Base-by-base conservation (phyloP, 2,113 vertebrate species). In the Fregetta grallaria region DNA sequence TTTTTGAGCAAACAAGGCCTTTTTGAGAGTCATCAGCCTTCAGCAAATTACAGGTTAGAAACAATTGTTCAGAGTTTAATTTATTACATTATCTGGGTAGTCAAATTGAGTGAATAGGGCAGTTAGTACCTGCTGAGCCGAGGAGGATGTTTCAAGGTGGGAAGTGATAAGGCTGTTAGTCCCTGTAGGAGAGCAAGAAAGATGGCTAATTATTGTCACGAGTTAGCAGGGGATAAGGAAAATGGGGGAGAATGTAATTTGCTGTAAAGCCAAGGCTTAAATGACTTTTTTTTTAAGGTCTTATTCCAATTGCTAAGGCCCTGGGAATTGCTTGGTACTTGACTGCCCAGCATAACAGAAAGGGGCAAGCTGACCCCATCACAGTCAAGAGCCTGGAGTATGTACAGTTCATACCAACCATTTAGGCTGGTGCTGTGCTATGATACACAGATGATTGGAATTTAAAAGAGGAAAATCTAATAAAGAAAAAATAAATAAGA, bases 201-300 rank as follows among this genome's bases (percentile, higher is more conserved):
- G 62, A 91, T 59, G 34, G 62, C 52, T 96, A 96, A 96, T 97
- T 94, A 85, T 91, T 96, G 77, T 95, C 62, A 82, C 58, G 36
- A 90, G 25, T 62, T 88, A 94, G 86, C 53, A 90, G 58, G 36
- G 30, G 18, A 68, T 88, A 82, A 61, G 13, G 22, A 82, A 86
- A 93, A 89, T 76, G 40, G 26, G 17, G 44, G 9, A 58, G 55
- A 85, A 76, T 45, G 40, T 66, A 95, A 93, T 94, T 91, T 79
- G 74, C 84, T 91, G 13, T 40, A 70, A 79, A 75, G 36, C 27
- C 45, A 70, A 76, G 25, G 30, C 50, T 82, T 90, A 62, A 76
- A 45, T 61, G 7, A 34, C 15, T 66, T 50, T 72, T 47, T 65
- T 84, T n/a, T 44, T 59, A 36, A 94, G 30, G 23, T 56, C 11